Evolutionary conservation across 2,888 invertebrate species (phyloP).

Genomic region (Dryobota labecula): DNA sequence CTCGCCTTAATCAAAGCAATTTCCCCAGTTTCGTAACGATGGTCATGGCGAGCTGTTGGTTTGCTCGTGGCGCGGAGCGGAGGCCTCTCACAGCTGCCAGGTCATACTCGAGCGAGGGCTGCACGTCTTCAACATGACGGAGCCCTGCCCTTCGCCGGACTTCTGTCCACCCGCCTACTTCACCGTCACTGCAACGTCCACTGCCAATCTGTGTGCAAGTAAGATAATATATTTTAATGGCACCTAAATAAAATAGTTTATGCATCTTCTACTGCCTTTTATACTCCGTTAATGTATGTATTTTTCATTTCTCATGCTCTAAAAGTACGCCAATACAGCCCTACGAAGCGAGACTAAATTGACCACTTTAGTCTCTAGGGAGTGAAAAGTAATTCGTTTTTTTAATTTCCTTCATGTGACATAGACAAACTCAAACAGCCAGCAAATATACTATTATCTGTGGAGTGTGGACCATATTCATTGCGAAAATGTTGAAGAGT

Average conservation of each 20-base stretch:
- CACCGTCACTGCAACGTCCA: constrained; percentile 85
- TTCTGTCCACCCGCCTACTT: constrained; percentile 90
- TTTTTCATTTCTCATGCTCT: no score
- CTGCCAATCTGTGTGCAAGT: constrained; percentile 91
- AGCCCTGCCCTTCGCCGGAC: constrained; percentile 85
- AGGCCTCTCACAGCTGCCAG: constrained; percentile 86
- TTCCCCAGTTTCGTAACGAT: constrained; percentile 87
- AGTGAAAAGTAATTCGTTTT: no score
- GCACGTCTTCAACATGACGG: constrained; percentile 86
- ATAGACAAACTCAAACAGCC: no score
- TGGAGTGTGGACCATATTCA: no score
- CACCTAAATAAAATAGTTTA: neutral
- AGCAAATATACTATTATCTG: no score
- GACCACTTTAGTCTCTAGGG: no score
- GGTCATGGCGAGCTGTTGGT: constrained; percentile 90
- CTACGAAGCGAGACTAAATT: no score
- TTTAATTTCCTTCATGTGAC: no score
- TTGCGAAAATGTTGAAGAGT: no score
- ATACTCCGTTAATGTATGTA: no score
- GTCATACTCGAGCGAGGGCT: constrained; percentile 82
- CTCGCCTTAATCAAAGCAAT: constrained; percentile 19
- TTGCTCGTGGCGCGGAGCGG: constrained; percentile 90
- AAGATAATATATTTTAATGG: constrained; percentile 76
- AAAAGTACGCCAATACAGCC: no score
- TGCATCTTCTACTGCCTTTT: neutral